Evolutionary conservation across 2,888 invertebrate species (phyloP).

Genomic region (Nomada goodeniana): DNA sequence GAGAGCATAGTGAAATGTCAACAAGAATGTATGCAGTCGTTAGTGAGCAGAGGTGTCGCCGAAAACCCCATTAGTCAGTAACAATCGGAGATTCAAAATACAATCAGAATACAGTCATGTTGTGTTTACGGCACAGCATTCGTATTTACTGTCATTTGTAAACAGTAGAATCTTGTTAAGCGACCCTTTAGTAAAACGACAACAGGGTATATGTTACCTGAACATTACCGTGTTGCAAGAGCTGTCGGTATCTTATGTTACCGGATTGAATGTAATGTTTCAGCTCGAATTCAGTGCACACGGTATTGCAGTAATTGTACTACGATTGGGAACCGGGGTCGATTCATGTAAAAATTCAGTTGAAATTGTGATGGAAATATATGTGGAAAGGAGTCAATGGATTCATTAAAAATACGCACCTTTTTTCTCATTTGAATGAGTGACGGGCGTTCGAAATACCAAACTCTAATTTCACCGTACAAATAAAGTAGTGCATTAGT

Average conservation of each 20-base stretch:
- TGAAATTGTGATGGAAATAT: no score
- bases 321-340: no score
- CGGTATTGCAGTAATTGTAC: no score
- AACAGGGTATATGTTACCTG: neutral
- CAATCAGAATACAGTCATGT: neutral
- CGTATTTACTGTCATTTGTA: neutral
- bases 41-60: neutral
- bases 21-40: neutral
- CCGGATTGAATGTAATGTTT: neutral
- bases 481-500: no score
- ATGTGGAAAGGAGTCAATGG: no score
- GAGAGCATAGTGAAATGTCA: neutral
- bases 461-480: no score
- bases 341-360: no score
- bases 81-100: neutral
- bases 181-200: neutral
- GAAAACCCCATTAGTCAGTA: conserved; percentile 2
- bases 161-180: neutral
- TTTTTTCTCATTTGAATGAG: no score
- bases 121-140: neutral
- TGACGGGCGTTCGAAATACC: no score
- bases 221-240: neutral
- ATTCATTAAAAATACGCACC: no score
- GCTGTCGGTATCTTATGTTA: neutral
- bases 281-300: no score